phyloP scores from a whole-genome alignment of 2,888 invertebrate species.

The Drosophila mayaguana region DNA sequence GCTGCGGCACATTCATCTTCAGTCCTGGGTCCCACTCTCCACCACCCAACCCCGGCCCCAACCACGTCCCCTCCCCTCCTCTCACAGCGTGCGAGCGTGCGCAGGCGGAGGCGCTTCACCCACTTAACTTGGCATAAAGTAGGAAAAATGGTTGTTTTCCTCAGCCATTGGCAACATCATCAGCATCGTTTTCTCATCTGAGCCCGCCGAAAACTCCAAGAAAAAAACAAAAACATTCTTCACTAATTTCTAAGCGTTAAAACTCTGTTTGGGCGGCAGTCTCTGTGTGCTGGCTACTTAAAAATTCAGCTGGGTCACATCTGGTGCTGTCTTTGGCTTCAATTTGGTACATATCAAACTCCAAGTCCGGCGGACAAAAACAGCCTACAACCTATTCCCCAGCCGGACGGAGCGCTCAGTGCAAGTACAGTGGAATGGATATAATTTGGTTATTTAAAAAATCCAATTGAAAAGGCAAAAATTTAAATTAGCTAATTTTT shows the following conservation, averaged over 20 bases:
- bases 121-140: conserved; percentile 77
- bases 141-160: conserved; percentile 68
- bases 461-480: too few species aligned
- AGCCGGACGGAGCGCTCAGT: conserved; percentile 9
- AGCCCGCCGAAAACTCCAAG: conserved; percentile 46
- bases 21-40: conserved; percentile 35
- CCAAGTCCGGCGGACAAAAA: conserved; percentile 17
- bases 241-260: conserved; percentile 63
- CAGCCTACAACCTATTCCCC: conserved; percentile 10
- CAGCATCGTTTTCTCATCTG: conserved; percentile 53
- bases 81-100: conserved; percentile 32
- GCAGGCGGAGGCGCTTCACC: conserved; percentile 58
- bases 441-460: too few species aligned
- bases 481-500: too few species aligned
- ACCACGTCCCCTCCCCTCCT: not conserved
- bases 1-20: conserved; percentile 82
- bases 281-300: conserved; percentile 48
- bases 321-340: conserved; percentile 57
- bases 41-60: not conserved
- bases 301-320: conserved; percentile 67
- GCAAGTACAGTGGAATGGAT: conserved; percentile 22
- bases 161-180: conserved; percentile 66
- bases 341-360: conserved; percentile 24
- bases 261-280: not conserved
- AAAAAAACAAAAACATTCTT: conserved; percentile 17